phyloP scores from a whole-genome alignment of 2,113 vertebrate species.

The Cygnus atratus region DNA sequence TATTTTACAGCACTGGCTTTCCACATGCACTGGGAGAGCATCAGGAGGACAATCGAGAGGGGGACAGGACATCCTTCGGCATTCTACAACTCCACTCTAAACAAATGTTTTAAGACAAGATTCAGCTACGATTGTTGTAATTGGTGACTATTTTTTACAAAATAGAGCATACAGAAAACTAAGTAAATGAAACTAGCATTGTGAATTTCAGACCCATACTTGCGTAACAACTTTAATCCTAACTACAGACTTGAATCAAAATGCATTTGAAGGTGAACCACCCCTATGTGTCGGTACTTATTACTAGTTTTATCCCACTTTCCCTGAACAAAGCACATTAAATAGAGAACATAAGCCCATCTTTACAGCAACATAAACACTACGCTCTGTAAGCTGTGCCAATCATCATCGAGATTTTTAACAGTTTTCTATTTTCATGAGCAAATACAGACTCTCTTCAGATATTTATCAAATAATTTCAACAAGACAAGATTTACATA shows the following conservation, averaged over 20 bases:
- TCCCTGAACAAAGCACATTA: neutral
- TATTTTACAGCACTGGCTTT: constrained; percentile 88
- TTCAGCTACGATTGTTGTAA: neutral
- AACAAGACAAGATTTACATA: constrained; percentile 51
- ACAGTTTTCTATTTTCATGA: constrained; percentile 66
- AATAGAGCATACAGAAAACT: neutral
- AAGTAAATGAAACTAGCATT: neutral
- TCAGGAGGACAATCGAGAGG: constrained; percentile 86
- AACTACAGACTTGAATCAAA: neutral
- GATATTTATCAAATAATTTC: constrained; percentile 78
- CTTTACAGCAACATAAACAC: constrained; percentile 43
- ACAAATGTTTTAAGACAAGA: neutral
- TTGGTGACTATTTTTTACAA: neutral
- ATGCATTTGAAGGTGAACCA: neutral
- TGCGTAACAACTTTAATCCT: neutral
- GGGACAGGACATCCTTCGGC: constrained; percentile 89
- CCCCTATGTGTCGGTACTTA: neutral
- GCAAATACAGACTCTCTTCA: constrained; percentile 66
- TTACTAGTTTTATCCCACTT: neutral
- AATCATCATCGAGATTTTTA: constrained; percentile 50
- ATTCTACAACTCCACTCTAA: constrained; percentile 90
- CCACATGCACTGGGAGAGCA: constrained; percentile 84
- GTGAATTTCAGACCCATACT: neutral
- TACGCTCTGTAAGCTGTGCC: constrained; percentile 37
- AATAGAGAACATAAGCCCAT: constrained; percentile 30